Base-by-base conservation (phyloP, 2,797 vertebrate species). In the Muscicapa comitata region DNA sequence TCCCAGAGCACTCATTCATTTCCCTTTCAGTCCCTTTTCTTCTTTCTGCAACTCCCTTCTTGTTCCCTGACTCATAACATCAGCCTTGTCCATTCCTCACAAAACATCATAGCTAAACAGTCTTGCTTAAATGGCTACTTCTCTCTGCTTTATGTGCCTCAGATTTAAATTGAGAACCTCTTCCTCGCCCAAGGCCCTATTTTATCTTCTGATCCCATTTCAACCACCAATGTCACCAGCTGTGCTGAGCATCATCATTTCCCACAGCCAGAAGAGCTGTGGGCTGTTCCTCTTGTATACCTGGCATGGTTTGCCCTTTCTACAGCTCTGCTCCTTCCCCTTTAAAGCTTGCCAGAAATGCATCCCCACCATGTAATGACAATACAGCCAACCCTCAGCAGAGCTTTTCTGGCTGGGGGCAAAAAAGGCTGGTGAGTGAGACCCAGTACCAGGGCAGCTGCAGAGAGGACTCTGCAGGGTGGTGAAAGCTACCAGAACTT, bases 181-280 rank as follows among this genome's bases (percentile, higher is more conserved):
- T 70, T 82, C 25, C 57, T 77, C 42, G 59, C 48, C 42, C 35
- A 43, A 62, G 38, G 47, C 29, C 16, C 26, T 66, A 1, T 90
- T 90, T 91, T 70, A 21, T 80, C 20, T 62, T 61, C 40, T 73
- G 83, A 59, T 73, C 40, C 26, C 51, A 42, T 81, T 95, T 88
- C 66, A 68, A 11, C 5, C 37, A 61, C 15, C n/a, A 24, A 0
- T 40, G 38, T 28, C 72, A 65, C 42, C 66, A 62, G 66, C 58
- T 88, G 55, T 86, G 73, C 73, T 90, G 55, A 86, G 4, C 62
- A 75, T 43, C 48, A 42, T 12, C 5, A 0, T 54, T 79, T 53
- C 33, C 43, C 55, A n/a, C 33, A 70, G 11, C 20, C 70, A 59
- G n/a, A 85, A n/a, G 31, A 85, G 33, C 71, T 73, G 31, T 25